Evolutionary conservation across 2,113 vertebrate genomes (phyloP), one percentile per base, ranked within the genome.

Genomic region (Urocynchramus pylzowi): DNA sequence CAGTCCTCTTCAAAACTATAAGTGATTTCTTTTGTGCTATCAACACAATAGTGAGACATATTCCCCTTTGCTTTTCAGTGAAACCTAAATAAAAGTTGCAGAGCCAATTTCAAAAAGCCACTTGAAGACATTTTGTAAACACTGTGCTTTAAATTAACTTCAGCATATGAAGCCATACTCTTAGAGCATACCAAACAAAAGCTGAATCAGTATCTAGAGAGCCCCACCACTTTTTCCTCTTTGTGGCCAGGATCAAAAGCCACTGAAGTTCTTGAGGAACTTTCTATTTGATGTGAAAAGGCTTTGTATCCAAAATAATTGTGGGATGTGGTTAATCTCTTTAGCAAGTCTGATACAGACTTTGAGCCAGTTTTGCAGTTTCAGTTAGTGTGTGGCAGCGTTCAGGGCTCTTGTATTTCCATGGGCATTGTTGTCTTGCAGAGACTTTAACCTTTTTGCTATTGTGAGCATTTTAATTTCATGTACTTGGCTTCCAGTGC

Each of bases 61-160:
- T 86, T 18, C 19, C 2, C 37, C 10, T 13, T 78, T 26, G 12
- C 42, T 67, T 88, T 82, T 61, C 26, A n/a, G 24, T 74, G 57
- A 78, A 90, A 70, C 15, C 56, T 71, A 63, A 85, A 82, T 67
- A 63, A 54, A 90, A 79, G 28, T 53, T 59, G 26, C 33, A 85
- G 27, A 70, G 24, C 27, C 64, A 53, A 17, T 78, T 94, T 53
- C 37, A 88, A 90, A 94, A 78, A 53, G 50, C 27, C 13, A n/a
- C 42, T 82, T 59, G 53, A 67, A 92, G 35, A 76, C 14, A 45
- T 82, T 84, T 70, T 63, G 35, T 57, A 90, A 87, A 73, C 35
- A 59, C 41, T 50, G 41, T 68, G 15, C 31, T 95, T 94, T 85
- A 65, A 90, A 41, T 67, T 88, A 88, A 31, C 41, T 84, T 74